Evolutionary conservation across 2,888 invertebrate species (phyloP), one percentile per base, ranked within the genome.

Genomic region (Phragmatobia fuliginosa): DNA sequence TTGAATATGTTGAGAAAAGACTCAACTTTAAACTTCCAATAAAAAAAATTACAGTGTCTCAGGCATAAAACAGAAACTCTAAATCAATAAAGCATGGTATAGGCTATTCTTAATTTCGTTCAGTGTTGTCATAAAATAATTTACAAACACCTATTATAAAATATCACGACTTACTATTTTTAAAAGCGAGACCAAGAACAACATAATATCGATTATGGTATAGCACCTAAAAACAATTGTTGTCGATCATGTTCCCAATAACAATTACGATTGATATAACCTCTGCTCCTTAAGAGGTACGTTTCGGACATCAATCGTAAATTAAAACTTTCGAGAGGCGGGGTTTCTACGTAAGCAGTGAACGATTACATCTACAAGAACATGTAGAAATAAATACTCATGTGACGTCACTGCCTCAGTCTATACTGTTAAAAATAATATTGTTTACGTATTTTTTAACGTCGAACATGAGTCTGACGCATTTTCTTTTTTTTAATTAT

Each of bases 331-430:
- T 21, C 18, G 38, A 69, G 64, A 66, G 70, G 70, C 70, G 58
- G 41, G 66, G 66, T 62, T 45, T n/a, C 66, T 62, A 66, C 70
- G 66, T 66, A 66, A 69, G 52, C 18, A 21, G 14, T 11, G 58
- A 65, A 41, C 58, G 38, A n/a, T 31, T 31, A 63, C 41, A 36
- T 38, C 18, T 38, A 28, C 25, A 66, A 8, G 38, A 38, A 66
- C 25, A 56, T 41, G 21, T 58, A 36, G 28, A 33, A 31, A 66
- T 59, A 59, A 33, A 32, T 33, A 32, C 56, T 32, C 0, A 10
- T 18, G 25, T 32, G 41, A 58, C 66, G 66, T 59, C 66, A 41
- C 31, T n/a, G 31, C 38, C 28, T 56, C 16, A n/a, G 58, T 66
- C 28, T 41, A 2, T 21, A 18, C 16, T 33, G n/a, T 18, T 59